Evolutionary conservation across 2,797 vertebrate species (phyloP).

Genomic region (Oryzias sinensis): DNA sequence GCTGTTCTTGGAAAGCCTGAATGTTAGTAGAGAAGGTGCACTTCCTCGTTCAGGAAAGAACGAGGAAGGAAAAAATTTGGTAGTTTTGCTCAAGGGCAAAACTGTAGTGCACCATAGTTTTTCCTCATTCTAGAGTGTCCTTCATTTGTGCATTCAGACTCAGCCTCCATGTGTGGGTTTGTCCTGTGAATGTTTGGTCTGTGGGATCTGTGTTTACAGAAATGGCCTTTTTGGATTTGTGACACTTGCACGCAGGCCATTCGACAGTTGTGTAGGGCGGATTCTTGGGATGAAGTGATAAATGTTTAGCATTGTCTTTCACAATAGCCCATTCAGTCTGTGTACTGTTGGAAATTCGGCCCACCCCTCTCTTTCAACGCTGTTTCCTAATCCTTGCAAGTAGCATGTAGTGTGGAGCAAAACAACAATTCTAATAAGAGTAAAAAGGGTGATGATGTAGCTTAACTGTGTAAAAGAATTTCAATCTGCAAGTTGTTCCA

Average conservation of each 20-base stretch:
- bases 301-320: not conserved
- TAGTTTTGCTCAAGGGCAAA: conserved; percentile 34
- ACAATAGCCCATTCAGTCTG: not conserved
- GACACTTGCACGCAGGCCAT: conserved; percentile 11
- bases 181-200: conserved; percentile 30
- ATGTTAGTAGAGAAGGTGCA: not conserved
- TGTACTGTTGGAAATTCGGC: not conserved
- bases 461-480: no score
- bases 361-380: no score
- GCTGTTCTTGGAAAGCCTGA: conserved; percentile 47
- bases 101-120: conserved; percentile 42
- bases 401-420: no score
- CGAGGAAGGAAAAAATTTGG: conserved; percentile 13
- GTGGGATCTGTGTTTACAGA: conserved; percentile 25
- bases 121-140: conserved; percentile 3
- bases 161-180: conserved; percentile 2
- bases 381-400: no score
- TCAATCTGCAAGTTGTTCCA: no score
- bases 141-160: conserved; percentile 42
- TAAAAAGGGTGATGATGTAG: no score
- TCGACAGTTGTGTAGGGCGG: not conserved
- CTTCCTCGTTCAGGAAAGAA: conserved; percentile 37
- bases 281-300: not conserved
- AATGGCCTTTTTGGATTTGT: conserved; percentile 22
- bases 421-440: no score